These are phyloP conservation scores for Archegozetes longisetosus DNA, from an alignment of 1,140 invertebrate genomes.

Conservation along the genomic window DNA sequence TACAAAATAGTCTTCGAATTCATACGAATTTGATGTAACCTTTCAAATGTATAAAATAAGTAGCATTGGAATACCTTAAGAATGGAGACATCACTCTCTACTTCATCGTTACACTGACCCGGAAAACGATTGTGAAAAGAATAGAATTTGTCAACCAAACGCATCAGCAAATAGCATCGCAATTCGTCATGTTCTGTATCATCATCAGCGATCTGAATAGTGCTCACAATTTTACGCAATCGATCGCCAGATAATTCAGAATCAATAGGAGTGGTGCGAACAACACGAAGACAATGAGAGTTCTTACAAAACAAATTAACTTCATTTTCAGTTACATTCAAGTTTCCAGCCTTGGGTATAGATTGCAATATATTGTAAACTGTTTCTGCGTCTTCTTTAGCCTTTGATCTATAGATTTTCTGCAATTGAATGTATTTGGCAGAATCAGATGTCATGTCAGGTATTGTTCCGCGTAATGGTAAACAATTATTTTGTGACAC, in stretches of 20 bases:
- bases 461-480: slow-evolving; percentile 75
- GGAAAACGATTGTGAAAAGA: slow-evolving; percentile 75
- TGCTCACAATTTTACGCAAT: background rate
- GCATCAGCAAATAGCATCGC: slow-evolving; percentile 74
- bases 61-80: slow-evolving; percentile 44
- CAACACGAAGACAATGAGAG: slow-evolving; percentile 53
- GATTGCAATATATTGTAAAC: slow-evolving; percentile 62
- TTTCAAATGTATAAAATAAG: slow-evolving; percentile 12
- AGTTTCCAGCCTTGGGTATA: slow-evolving; percentile 24
- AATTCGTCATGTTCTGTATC: slow-evolving; percentile 50
- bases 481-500: slow-evolving; percentile 47
- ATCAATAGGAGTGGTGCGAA: slow-evolving; percentile 48
- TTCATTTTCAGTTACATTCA: slow-evolving; percentile 47
- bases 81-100: slow-evolving; percentile 72
- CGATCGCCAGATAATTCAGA: slow-evolving; percentile 44
- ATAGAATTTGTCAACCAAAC: slow-evolving; percentile 77
- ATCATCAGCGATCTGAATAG: background rate
- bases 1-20: too few species aligned
- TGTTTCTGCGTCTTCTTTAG: slow-evolving; percentile 56
- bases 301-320: slow-evolving; percentile 56
- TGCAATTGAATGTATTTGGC: slow-evolving; percentile 77
- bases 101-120: slow-evolving; percentile 66
- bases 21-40: too few species aligned
- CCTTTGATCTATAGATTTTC: slow-evolving; percentile 73
- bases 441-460: slow-evolving; percentile 95